Conservation (phyloP, 2,113 vertebrate genomes). For the Menidia beryllina region DNA sequence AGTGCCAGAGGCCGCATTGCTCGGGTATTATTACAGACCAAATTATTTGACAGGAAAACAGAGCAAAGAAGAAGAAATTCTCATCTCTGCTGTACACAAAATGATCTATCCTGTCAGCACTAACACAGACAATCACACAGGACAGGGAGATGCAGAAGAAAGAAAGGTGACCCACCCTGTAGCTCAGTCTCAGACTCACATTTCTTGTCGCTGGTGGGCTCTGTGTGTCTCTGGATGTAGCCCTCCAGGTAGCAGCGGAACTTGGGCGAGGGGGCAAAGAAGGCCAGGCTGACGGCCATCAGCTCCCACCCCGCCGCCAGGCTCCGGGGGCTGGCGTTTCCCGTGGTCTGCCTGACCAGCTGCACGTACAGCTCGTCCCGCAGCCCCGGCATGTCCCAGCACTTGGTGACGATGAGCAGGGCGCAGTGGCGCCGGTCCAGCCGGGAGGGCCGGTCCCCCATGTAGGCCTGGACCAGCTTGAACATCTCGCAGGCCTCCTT, state of each 20-base stretch:
- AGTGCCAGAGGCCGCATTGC: neutral
- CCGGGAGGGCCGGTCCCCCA: slow-evolving; percentile 90
- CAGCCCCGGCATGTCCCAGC: slow-evolving; percentile 89
- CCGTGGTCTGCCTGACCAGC: slow-evolving; percentile 90
- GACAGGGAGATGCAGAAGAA: slow-evolving; percentile 52
- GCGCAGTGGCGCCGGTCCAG: slow-evolving; percentile 88
- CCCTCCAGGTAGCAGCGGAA: slow-evolving; percentile 93
- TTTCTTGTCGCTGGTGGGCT: slow-evolving; percentile 85
- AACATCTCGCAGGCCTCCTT: slow-evolving; percentile 94
- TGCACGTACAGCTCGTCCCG: slow-evolving; percentile 92
- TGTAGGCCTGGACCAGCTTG: slow-evolving; percentile 92
- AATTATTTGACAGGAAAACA: neutral
- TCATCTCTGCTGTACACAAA: neutral
- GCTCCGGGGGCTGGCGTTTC: slow-evolving; percentile 85
- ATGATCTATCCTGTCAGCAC: neutral
- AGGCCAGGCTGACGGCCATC: slow-evolving; percentile 90
- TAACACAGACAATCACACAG: slow-evolving; percentile 22
- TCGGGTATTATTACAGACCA: neutral
- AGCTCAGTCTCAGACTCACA: slow-evolving; percentile 84
- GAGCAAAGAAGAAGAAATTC: neutral
- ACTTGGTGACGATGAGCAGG: slow-evolving; percentile 87
- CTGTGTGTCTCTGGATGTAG: slow-evolving; percentile 92
- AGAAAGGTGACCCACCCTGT: slow-evolving; percentile 77
- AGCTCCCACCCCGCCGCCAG: slow-evolving; percentile 91
- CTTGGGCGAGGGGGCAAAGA: slow-evolving; percentile 91